Evolutionary conservation across 2,113 vertebrate genomes (phyloP).

Genomic region (Peromyscus leucopus): DNA sequence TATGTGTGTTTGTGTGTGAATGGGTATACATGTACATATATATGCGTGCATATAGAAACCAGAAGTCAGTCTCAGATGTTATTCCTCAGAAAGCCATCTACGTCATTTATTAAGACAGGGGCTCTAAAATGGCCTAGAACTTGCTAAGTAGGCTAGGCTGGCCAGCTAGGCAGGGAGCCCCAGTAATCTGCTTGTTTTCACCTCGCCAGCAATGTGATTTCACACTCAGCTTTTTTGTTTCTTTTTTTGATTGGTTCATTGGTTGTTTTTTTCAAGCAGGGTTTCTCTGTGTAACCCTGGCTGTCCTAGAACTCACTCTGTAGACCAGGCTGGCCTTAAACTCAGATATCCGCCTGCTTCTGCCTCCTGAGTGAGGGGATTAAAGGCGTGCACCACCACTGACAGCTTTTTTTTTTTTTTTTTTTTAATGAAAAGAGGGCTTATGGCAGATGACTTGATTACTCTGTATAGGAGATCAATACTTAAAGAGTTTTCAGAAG

Average conservation of each 20-base stretch:
- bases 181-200: not conserved
- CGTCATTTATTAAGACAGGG: not conserved
- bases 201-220: not conserved
- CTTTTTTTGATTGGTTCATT: not conserved
- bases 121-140: not conserved
- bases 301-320: not conserved
- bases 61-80: not conserved
- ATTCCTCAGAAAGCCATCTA: not conserved
- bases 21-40: not conserved
- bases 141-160: not conserved
- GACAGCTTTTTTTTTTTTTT: too few relatives aligned
- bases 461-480: not conserved
- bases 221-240: not conserved
- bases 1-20: not conserved
- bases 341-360: not conserved
- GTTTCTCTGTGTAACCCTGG: not conserved
- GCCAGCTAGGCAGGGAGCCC: not conserved
- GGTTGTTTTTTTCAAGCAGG: not conserved
- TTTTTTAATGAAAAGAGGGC: not conserved
- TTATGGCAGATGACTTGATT: not conserved
- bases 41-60: not conserved
- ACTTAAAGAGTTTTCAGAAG: not conserved
- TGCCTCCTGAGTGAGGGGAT: not conserved
- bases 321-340: not conserved
- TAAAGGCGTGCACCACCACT: not conserved